Base-by-base conservation (phyloP, 1,140 invertebrate species). In the Saccostrea echinata region DNA sequence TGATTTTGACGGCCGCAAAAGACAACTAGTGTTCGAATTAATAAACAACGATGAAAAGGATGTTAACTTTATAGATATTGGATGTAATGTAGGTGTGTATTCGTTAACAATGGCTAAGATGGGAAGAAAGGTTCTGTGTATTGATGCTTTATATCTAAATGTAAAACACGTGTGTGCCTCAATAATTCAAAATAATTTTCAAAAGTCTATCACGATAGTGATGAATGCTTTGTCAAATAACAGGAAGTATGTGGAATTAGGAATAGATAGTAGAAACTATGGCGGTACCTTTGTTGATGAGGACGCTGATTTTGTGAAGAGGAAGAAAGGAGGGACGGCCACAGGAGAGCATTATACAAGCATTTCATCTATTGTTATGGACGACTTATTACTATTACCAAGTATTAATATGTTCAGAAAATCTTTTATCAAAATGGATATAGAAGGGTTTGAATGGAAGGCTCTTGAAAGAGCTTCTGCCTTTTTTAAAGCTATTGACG, bases 81-180 rank as follows among this genome's bases (percentile, higher is more conserved):
- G 94, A 1, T 92, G 92, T 64, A 94, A 94, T 88, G 88, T 94
- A 30, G 94, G 94, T 13, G 91, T 92, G 81, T 93, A 91, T 85
- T 89, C 91, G 11, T 64, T 94, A 24, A 84, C 91, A 8, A 93
- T 92, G 4, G 92, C 92, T 18, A 92, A 89, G 33, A 68, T 92
- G 33, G 92, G 92, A 16, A 91, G 91, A 71, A 84, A 88, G 9
- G 94, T 94, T 30, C 82, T 94, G 12, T 93, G 94, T 9, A 88
- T 94, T 18, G 94, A 94, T 83, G 91, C 93, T 6, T 84, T 91
- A 18, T 84, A 93, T 21, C 82, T 84, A 6, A 91, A 92, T 12
- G 88, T 94, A 27, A 86, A 92, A 52, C 84, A 90, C n/a, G 84
- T 88, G 16, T 88, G 87, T 64, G 68, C 87, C 24, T 92, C 92